Base-by-base conservation (phyloP, 2,888 invertebrate species). In the Drepanosiphum platanoidis region DNA sequence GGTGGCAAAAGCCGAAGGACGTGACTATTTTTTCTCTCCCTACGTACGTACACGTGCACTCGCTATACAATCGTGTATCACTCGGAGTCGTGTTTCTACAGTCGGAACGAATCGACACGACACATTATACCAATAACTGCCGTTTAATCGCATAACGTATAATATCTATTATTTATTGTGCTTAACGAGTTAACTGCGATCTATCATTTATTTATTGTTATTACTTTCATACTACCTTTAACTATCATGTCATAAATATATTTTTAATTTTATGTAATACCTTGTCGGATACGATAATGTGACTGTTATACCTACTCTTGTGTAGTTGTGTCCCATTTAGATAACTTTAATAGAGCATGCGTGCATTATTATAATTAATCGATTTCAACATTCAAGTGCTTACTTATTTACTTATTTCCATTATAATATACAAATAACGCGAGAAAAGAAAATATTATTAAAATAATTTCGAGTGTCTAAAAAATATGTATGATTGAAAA, bases 1-100 rank as follows among this genome's bases (percentile, higher is more conserved):
- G 72, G 61, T 74, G 82, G 64, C 42, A 15, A 64, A 82, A 82
- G 61, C 46, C 72, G 32, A 72, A 74, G 61, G 61, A 82, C 82
- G 82, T 82, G 82, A 74, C 72, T 32, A 30, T 72, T 61, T 71
- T 39, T 75, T 79, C 34, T 27, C 52, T 52, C 81, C 71, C 52
- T 34, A 32, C n/a, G 15, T 34, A 32, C n/a, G 15, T 9, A 8
- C 61, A 61, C 34, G 74, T 15, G 74, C 30, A 9, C 27, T 4
- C 72, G 34, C n/a, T 4, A 1, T 58, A 58, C 9, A 3, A 39
- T 42, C 13, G 36, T 61, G 61, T 79, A 22, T 78, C 42, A 32
- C 18, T 79, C 42, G n/a, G 13, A 81, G n/a, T 81, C 71, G 71
- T 81, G 39, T 78, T 78, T 32, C n/a, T 9, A 42, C n/a, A n/a